phyloP scores from a whole-genome alignment of 2,797 vertebrate species.

The Morelia viridis region DNA sequence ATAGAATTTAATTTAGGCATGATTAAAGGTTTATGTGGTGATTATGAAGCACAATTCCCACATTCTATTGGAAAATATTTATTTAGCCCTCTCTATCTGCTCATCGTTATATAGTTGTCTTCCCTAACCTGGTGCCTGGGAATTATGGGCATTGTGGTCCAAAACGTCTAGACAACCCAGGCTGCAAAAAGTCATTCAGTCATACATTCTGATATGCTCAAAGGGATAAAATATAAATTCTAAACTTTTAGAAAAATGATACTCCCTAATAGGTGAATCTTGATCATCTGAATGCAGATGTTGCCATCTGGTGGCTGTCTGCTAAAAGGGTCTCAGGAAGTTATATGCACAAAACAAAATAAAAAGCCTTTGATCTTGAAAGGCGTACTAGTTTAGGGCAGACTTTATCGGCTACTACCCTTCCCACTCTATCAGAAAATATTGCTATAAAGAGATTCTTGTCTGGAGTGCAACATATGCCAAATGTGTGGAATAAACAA shows the following conservation, averaged over 20 bases:
- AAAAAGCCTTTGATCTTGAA: neutral
- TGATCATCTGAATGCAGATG: conserved; percentile 57
- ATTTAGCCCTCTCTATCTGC: neutral
- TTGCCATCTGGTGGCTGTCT: conserved; percentile 74
- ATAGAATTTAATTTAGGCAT: neutral
- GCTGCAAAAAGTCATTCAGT: neutral
- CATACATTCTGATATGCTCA: neutral
- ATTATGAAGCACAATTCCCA: neutral
- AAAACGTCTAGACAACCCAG: neutral
- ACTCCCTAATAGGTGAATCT: neutral
- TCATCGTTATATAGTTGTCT: neutral
- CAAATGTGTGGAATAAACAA: conserved; percentile 19
- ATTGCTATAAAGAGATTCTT: neutral
- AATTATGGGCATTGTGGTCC: neutral
- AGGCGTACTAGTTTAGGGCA: neutral
- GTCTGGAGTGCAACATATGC: neutral
- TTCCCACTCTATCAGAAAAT: neutral
- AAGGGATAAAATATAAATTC: neutral
- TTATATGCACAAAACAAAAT: neutral
- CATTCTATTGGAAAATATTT: neutral
- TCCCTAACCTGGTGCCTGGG: neutral
- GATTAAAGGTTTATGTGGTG: neutral
- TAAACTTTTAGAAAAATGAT: neutral
- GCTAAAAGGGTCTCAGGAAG: rapidly evolving
- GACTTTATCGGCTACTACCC: rapidly evolving